These are phyloP conservation scores for human DNA, from an alignment of 2,113 vertebrate genomes.

Conservation along the genomic window GRCh38 chr3:24924001-24924500, in stretches of 20 bases:
- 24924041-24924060: neutral
- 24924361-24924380: neutral
- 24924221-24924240: neutral
- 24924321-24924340: neutral
- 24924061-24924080: neutral
- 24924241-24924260: neutral
- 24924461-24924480: neutral
- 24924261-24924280: neutral
- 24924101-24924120: neutral
- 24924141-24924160: neutral
- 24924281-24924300: neutral
- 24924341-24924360: neutral
- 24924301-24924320: neutral
- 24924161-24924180: neutral
- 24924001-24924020: neutral
- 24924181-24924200: neutral
- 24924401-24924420: neutral
- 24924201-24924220: neutral
- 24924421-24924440: neutral
- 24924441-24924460: neutral
- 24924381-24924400: neutral
- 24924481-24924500: neutral
- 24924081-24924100: neutral
- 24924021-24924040: neutral
- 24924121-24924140: neutral